These are phyloP conservation scores for Eubasilissa splendida DNA, from an alignment of 2,888 invertebrate genomes.

Conservation along the genomic window DNA sequence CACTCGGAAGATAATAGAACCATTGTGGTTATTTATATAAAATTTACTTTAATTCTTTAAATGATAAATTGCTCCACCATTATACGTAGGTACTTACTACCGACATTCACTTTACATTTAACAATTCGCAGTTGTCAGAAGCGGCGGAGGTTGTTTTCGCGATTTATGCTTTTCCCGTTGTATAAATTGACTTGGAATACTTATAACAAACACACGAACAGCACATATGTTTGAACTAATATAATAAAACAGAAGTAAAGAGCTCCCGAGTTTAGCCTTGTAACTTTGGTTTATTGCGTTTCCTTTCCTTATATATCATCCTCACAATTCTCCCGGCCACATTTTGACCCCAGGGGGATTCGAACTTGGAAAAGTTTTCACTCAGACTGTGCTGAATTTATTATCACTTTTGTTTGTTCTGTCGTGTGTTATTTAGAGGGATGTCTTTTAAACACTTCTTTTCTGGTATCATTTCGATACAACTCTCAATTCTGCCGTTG, in stretches of 20 bases:
- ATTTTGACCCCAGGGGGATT: slow-evolving; percentile 34
- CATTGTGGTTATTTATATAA: too few species aligned
- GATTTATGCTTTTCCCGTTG: background rate
- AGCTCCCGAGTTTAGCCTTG: slow-evolving; percentile 19
- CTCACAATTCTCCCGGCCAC: slow-evolving; percentile 13
- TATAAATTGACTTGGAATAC: background rate
- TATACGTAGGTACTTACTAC: too few species aligned
- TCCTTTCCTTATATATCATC: slow-evolving; percentile 29
- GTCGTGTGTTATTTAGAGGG: slow-evolving; percentile 22
- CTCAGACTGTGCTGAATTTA: slow-evolving; percentile 30
- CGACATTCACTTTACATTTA: too few species aligned
- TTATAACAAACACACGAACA: slow-evolving; percentile 10
- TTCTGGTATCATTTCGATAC: too few species aligned
- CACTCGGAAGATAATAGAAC: too few species aligned
- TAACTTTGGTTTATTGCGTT: slow-evolving; percentile 32
- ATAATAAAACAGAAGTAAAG: slow-evolving; percentile 20
- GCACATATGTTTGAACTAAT: slow-evolving; percentile 23
- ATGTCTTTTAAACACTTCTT: too few species aligned
- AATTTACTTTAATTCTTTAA: too few species aligned
- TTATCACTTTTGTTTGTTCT: slow-evolving; percentile 32
- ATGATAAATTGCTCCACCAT: too few species aligned
- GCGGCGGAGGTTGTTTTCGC: background rate
- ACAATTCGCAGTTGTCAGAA: too few species aligned
- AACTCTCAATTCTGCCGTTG: too few species aligned
- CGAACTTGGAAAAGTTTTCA: slow-evolving; percentile 31